Conservation (phyloP, 1,140 invertebrate species). For the Hesperophylax magnus region DNA sequence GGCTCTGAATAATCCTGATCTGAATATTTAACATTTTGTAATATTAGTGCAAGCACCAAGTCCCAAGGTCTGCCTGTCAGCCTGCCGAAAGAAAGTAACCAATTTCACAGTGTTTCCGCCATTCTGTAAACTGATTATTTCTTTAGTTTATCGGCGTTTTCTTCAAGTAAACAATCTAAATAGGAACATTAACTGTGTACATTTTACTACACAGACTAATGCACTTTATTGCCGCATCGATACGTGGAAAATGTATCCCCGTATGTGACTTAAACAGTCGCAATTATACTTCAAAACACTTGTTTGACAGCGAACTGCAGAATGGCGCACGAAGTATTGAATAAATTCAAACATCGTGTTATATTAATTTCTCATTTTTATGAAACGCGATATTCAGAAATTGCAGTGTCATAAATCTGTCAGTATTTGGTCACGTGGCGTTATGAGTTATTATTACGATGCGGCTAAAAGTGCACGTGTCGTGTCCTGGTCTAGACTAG, state of each 20-base stretch:
- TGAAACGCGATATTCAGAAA: conserved; percentile 16
- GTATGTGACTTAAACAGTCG: background rate
- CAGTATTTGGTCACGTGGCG: conserved; percentile 19
- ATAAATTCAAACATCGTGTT: background rate
- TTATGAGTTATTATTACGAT: conserved; percentile 8
- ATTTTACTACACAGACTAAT: background rate
- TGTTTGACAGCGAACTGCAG: background rate
- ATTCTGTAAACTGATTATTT: background rate
- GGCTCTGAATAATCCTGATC: conserved; percentile 49
- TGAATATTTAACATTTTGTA: conserved; percentile 4
- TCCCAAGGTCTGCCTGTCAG: background rate
- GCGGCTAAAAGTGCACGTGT: conserved; percentile 38
- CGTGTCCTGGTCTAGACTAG: conserved; percentile 16
- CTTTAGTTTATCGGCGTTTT: background rate
- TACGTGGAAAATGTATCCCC: background rate
- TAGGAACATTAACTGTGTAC: conserved; percentile 16
- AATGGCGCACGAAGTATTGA: background rate
- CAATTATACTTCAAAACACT: conserved; percentile 3
- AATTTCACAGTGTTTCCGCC: background rate
- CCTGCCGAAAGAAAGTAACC: conserved; percentile 9
- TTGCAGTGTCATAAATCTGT: conserved; percentile 25
- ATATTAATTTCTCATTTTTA: background rate
- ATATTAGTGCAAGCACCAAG: background rate
- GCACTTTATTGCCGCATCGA: conserved; percentile 23
- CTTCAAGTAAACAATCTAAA: conserved; percentile 3